Base-by-base conservation (phyloP, 2,113 vertebrate species). In the Potamarius usumacintae region DNA sequence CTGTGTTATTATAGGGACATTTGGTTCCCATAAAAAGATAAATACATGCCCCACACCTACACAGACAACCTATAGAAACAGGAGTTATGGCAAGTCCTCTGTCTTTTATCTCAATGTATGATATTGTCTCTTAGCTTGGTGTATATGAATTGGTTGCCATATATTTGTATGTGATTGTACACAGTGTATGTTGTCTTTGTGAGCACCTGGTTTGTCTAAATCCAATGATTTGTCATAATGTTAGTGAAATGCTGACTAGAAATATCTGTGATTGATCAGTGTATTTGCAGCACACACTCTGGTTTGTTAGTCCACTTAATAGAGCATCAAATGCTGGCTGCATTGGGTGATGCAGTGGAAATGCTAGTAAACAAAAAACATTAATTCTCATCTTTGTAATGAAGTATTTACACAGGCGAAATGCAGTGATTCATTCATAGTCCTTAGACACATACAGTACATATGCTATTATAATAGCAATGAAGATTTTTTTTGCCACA, bases 21-120 rank as follows among this genome's bases (percentile, higher is more conserved):
- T 81, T 34, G n/a, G 14, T 18, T 8, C 3, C 7, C 17, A 30
- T 80, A 58, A 80, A 34, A 20, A 12, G 15, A 34, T 57, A 42
- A 62, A 81, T 34, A 60, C 30, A 34, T 42, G 1, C 10, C 30
- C 1, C n/a, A 14, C 53, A 57, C 27, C 53, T 76, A 76, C 34
- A 76, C 53, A 92, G 87, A 87, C 92, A 91, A 84, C 85, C 89
- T 65, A 42, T 76, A 85, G 89, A 92, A 92, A 93, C 89, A 90
- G 92, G 91, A 94, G 91, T 92, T 94, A 92, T 89, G 88, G 88
- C 89, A 90, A 92, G 93, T 91, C 93, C 91, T 90, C 92, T 89
- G 88, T 88, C 87, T 83, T 87, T 90, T 89, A 65, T 85, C 82
- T 90, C 42, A 42, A 42, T 42, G 81, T 57, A 80, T 93, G 88